phyloP scores from a whole-genome alignment of 2,888 invertebrate genomes.

The Pyrrhopygopsis socrates region DNA sequence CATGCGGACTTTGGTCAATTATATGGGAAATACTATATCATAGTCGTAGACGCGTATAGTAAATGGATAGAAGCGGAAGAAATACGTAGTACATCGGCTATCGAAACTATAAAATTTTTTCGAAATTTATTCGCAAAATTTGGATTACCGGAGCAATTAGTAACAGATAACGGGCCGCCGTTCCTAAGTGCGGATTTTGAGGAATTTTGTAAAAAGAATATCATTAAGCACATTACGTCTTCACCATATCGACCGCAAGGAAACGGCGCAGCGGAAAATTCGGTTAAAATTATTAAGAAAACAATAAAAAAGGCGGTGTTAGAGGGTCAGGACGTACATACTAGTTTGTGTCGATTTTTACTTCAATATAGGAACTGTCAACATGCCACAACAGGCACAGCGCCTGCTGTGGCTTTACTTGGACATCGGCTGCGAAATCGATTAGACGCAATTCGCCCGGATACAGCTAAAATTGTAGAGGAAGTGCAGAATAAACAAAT shows the following conservation, averaged over 20 bases:
- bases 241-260: conserved; percentile 71
- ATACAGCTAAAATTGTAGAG: too few species aligned
- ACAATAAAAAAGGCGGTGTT: conserved; percentile 35
- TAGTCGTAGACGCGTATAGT: conserved; percentile 76
- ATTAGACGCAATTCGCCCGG: too few species aligned
- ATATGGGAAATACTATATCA: conserved; percentile 62
- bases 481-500: too few species aligned
- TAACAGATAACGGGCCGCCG: conserved; percentile 78
- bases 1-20: not conserved
- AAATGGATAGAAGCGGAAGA: conserved; percentile 80
- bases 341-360: conserved; percentile 52
- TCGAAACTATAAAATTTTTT: conserved; percentile 37
- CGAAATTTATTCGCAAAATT: conserved; percentile 70
- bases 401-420: conserved; percentile 69
- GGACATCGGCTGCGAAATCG: conserved; percentile 57
- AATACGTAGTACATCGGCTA: conserved; percentile 48
- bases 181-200: conserved; percentile 66
- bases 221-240: conserved; percentile 58
- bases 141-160: conserved; percentile 65
- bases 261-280: conserved; percentile 76
- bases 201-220: conserved; percentile 57
- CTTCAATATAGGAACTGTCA: conserved; percentile 72
- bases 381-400: conserved; percentile 67
- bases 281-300: conserved; percentile 65
- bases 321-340: not conserved